phyloP scores from a whole-genome alignment of 1,140 invertebrate species.

The Eubasilissa regina region DNA sequence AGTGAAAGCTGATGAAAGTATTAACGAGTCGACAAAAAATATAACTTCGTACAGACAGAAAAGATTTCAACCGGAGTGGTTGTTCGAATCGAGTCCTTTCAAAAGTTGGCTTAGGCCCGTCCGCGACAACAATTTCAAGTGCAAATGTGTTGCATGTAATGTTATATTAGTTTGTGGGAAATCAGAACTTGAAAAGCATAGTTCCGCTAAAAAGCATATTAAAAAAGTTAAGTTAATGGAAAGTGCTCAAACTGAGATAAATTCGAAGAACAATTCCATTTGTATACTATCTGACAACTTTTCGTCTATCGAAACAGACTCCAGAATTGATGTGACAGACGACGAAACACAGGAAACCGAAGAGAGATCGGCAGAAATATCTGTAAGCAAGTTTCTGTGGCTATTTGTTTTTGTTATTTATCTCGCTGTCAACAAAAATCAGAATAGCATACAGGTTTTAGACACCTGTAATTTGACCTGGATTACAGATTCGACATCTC shows the following conservation, averaged over 20 bases:
- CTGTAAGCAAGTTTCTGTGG: too few relatives aligned
- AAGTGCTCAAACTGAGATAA: not conserved
- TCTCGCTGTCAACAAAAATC: too few relatives aligned
- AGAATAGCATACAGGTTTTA: too few relatives aligned
- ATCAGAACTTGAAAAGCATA: slow-evolving; percentile 16
- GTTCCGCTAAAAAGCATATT: not conserved
- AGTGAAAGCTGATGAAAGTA: not conserved
- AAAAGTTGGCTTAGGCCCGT: not conserved
- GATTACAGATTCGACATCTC: too few relatives aligned
- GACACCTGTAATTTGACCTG: too few relatives aligned
- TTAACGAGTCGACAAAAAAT: not conserved
- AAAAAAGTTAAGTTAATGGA: not conserved
- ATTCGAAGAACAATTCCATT: not conserved
- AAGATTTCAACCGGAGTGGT: slow-evolving; percentile 8
- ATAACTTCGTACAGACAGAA: not conserved
- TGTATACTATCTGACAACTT: not conserved
- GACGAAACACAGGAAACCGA: not conserved
- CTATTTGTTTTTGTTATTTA: too few relatives aligned
- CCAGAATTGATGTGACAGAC: not conserved
- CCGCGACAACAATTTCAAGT: not conserved
- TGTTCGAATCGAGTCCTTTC: not conserved
- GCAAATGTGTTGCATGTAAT: not conserved
- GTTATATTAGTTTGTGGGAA: slow-evolving; percentile 6
- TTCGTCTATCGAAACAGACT: not conserved
- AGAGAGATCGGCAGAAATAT: too few relatives aligned